Evolutionary conservation across 2,888 invertebrate species (phyloP), one percentile per base, ranked within the genome.

Genomic region (Melieria omissa): DNA sequence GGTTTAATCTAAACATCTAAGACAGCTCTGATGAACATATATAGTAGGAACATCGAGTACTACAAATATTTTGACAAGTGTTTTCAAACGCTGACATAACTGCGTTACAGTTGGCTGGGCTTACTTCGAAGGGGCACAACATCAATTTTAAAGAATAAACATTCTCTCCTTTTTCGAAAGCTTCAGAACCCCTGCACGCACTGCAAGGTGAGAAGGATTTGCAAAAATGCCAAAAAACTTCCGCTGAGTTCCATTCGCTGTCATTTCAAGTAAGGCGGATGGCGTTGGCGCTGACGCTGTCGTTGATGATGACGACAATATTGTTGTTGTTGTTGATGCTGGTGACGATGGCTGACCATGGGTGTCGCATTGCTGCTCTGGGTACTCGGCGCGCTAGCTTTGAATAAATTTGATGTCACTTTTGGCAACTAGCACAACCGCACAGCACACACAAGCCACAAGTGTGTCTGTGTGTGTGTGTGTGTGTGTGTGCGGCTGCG

Each of bases 331-430:
- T 63, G 55, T 54, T 63, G 69, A 44, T 44, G 14, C 49, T 62
- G 62, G 54, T 69, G 62, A 45, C 29, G 29, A 16, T 64, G 46
- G 42, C 47, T 47, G 45, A 60, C 60, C 42, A 57, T 45, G 16
- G 46, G 5, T 57, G 41, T 57, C 47, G 6, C 44, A 42, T 41
- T 14, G 29, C n/a, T 49, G 47, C 44, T n/a, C 29, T 54, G 49
- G 44, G 29, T 64, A 29, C n/a, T n/a, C 29, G 29, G 29, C 29
- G 29, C 2, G 29, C 29, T 29, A 42, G 47, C 55, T 57, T 64
- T 70, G 67, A 67, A 60, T 60, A 52, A 67, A 67, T 67, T 67
- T 67, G 42, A 5, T 67, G 60, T 52, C 42, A 67, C 14, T 49
- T 12, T 12, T 16, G 45, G 45, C 16, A 65, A 14, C 49, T 42